phyloP scores from a whole-genome alignment of 2,113 vertebrate species.

The Acanthisitta chloris region DNA sequence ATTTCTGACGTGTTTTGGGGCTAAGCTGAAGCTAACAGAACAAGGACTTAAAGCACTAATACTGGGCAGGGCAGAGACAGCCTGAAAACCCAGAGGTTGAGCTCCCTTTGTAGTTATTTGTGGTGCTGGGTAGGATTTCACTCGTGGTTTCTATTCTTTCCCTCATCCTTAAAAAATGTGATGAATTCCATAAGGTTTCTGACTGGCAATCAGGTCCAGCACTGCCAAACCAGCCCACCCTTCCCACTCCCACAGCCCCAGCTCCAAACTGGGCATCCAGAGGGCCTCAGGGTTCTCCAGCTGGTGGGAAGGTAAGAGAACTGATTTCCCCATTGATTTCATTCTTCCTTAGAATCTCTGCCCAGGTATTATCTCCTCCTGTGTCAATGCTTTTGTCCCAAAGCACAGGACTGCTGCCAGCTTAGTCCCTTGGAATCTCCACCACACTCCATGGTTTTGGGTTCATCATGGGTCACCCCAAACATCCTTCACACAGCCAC shows the following conservation, averaged over 20 bases:
- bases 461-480: not conserved
- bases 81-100: not conserved
- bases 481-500: not conserved
- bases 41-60: not conserved
- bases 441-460: not conserved
- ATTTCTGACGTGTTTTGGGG: not conserved
- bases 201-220: not conserved
- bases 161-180: conserved; percentile 48
- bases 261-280: not conserved
- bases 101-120: conserved; percentile 44
- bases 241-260: not conserved
- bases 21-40: not conserved
- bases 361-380: not conserved
- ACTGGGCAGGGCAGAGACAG: not conserved
- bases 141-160: conserved; percentile 42
- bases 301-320: too few species aligned
- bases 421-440: not conserved
- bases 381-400: not conserved
- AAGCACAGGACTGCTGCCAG: not conserved
- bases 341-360: not conserved
- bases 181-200: not conserved
- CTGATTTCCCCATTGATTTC: not conserved
- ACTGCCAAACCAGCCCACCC: not conserved
- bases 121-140: conserved; percentile 34
- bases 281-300: not conserved